Evolutionary conservation across 2,888 invertebrate genomes (phyloP), one percentile per base, ranked within the genome.

Genomic region (Mythimna albipuncta): DNA sequence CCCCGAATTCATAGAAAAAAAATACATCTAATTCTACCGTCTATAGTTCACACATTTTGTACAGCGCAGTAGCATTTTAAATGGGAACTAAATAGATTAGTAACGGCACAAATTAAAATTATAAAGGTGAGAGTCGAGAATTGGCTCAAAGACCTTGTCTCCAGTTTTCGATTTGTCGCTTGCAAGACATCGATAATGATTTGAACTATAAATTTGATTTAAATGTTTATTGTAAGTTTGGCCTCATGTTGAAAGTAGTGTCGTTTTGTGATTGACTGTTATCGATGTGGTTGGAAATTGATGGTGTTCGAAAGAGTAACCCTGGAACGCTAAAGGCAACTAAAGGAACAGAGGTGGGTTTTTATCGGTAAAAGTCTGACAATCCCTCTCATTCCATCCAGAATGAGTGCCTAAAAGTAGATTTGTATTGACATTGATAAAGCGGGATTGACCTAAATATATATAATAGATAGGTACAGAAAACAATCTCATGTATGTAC

Each of bases 11-110:
- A 26, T 1, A 26, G 26, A 26, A 26, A 26, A 26, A 26, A 26
- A 26, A 26, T 26, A 26, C 26, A 16, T 6, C 19, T 6, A 47
- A 47, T 47, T 47, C 44, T 16, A 19, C 1, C 2, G 38, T 55
- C 6, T 21, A 21, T 7, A 19, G 16, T 13, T n/a, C 44, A 52
- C 21, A 57, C 13, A 62, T 19, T 65, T 58, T 21, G 47, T 47
- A 2, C 47, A 47, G 47, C 16, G 54, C 38, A 50, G 64, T 58
- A 3, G 32, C 6, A 55, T 19, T 80, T 80, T 55, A n/a, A 78
- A 69, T 66, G 50, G 55, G 47, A 72, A 76, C 71, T 68, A 72
- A 81, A 52, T 58, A 54, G 65, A 81, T 79, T 77, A 58, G 79
- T 62, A 55, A 44, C 59, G 81, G 81, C n/a, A 41, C 26, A 57